phyloP scores from a whole-genome alignment of 1,140 invertebrate genomes.

The Brachionus plicatilis region DNA sequence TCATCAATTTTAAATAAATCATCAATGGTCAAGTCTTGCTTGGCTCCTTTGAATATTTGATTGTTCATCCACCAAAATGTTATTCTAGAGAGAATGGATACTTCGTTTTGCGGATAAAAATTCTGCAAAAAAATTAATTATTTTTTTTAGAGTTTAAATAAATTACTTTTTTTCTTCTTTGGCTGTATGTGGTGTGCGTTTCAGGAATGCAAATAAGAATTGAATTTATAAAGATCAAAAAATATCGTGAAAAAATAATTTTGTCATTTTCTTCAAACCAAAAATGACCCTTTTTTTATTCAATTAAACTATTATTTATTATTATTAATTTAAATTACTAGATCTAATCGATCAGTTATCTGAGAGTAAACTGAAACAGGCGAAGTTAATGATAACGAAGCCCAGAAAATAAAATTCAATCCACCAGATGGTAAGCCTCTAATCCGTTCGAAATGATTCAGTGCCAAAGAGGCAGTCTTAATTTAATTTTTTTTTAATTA shows the following conservation, averaged over 20 bases:
- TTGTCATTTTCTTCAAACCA: background rate
- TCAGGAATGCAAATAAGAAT: background rate
- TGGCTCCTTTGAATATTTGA: background rate
- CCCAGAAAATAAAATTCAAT: background rate
- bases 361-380: background rate
- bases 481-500: background rate
- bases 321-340: background rate
- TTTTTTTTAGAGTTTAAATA: background rate
- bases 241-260: background rate
- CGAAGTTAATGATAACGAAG: background rate
- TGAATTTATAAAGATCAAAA: background rate
- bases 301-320: background rate
- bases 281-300: background rate
- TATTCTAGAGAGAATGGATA: background rate
- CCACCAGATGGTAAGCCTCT: constrained; percentile 4
- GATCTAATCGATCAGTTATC: background rate
- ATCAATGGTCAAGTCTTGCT: background rate
- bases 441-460: background rate
- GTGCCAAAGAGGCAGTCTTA: background rate
- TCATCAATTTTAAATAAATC: background rate
- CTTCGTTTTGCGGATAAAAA: background rate
- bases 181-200: background rate
- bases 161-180: constrained; percentile 17
- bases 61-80: constrained; percentile 10
- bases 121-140: background rate